A percentile compares a stretch with the other conserved stretches of the same genome.
Conservation (phyloP, 2,113 vertebrate genomes). For the Coregonus clupeaformis region DNA sequence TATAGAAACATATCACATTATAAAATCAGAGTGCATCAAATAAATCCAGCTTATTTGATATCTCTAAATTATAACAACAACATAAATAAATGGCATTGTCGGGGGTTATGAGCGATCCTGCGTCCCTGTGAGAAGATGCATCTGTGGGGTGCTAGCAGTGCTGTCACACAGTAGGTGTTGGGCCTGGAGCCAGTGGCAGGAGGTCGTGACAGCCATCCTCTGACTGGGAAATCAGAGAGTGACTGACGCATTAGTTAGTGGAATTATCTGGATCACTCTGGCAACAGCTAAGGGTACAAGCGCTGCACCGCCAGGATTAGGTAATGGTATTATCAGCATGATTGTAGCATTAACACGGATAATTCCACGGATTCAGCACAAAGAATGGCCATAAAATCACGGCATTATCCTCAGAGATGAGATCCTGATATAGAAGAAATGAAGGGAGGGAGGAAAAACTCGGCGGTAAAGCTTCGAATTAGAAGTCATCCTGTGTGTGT, state of each 20-base stretch:
- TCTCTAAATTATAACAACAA: too few species aligned
- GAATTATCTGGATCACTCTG: constrained; percentile 73
- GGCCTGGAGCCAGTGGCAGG: constrained; percentile 15
- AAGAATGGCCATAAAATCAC: constrained; percentile 74
- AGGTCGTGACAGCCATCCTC: constrained; percentile 56
- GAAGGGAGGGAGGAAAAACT: constrained; percentile 46
- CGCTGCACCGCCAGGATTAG: constrained; percentile 71
- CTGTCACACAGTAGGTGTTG: constrained; percentile 18
- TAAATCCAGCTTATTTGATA: too few species aligned
- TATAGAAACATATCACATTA: too few species aligned
- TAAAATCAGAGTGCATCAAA: too few species aligned
- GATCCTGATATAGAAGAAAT: constrained; percentile 61
- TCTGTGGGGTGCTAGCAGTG: not conserved
- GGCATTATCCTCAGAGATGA: constrained; percentile 70
- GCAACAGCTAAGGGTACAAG: constrained; percentile 66
- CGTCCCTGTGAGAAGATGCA: too few species aligned
- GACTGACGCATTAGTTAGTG: constrained; percentile 74
- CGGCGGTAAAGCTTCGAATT: constrained; percentile 66
- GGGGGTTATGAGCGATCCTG: too few species aligned
- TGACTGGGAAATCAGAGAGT: constrained; percentile 49
- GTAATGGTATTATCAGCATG: constrained; percentile 74
- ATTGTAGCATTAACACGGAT: constrained; percentile 76
- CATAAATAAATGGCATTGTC: too few species aligned
- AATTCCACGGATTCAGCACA: constrained; percentile 67
- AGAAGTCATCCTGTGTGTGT: constrained; percentile 48